Conservation (phyloP, 1,140 invertebrate species). For the Camponotus pennsylvanicus region DNA sequence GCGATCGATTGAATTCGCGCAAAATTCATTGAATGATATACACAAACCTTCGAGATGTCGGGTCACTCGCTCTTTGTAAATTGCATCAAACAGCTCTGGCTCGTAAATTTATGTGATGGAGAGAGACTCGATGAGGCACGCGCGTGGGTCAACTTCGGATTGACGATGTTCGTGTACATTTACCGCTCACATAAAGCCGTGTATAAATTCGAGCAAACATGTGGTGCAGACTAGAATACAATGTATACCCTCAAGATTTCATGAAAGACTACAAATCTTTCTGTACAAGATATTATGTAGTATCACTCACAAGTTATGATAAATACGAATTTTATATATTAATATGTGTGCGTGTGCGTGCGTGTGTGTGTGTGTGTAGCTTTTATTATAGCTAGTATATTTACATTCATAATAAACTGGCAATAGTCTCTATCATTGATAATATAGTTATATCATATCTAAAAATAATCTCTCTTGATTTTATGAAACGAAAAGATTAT, state of each 20-base stretch:
- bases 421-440: too few relatives aligned
- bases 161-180: background rate
- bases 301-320: background rate
- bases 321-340: background rate
- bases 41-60: background rate
- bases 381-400: too few relatives aligned
- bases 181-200: constrained; percentile 4
- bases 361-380: too few relatives aligned
- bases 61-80: constrained; percentile 11
- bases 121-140: constrained; percentile 43
- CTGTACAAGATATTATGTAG: background rate
- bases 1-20: background rate
- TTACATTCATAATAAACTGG: too few relatives aligned
- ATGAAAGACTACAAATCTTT: background rate
- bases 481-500: too few relatives aligned
- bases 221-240: background rate
- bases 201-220: constrained; percentile 16
- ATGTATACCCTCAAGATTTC: background rate
- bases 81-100: constrained; percentile 32
- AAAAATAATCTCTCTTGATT: too few relatives aligned
- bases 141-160: background rate
- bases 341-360: too few relatives aligned
- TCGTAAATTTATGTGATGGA: constrained; percentile 69
- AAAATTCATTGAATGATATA: constrained; percentile 37
- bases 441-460: too few relatives aligned